Evolutionary conservation across 2,113 vertebrate species (phyloP), one percentile per base, ranked within the genome.

Genomic region (Todiramphus chloris): DNA sequence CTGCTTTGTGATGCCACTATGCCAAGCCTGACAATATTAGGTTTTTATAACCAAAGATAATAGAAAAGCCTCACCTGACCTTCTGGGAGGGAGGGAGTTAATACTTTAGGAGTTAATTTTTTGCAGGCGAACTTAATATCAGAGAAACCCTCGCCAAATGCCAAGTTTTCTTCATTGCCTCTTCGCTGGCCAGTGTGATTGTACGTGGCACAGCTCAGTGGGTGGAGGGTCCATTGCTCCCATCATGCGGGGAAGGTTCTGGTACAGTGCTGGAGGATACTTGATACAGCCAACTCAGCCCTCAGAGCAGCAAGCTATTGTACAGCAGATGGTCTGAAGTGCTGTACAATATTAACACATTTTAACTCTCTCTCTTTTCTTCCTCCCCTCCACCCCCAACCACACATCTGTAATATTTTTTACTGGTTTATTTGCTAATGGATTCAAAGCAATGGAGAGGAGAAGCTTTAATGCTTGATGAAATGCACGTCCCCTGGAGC

Each of bases 341-440:
- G 64, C 74, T 15, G 11, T 28, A 17, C n/a, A 13, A 30, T 64
- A 95, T 76, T 89, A 94, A 85, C 56, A 33, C 59, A 50, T 72
- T 97, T 91, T 89, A 96, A 87, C 80, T 94, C 87, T 63, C 81
- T 91, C 51, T 75, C 94, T 58, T 59, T 82, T 75, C 55, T 72
- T 82, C 77, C 55, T 76, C 60, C 51, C 33, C 43, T 76, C 23
- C 44, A 10, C 6, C 8, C 77, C 51, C 46, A 77, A 8, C 9
- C 35, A 23, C n/a, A 50, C 24, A 41, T 12, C 63, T 94, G 95
- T 92, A 94, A 83, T 46, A 87, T 59, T 64, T 87, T 87, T 37
- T 39, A 15, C 46, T 83, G 72, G 77, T 93, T 95, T 85, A 73
- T 94, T 95, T 90, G 88, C 89, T 97, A 87, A 96, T 89, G 91